Conservation (phyloP, 2,888 invertebrate species). For the Drosophila paracracens region DNA sequence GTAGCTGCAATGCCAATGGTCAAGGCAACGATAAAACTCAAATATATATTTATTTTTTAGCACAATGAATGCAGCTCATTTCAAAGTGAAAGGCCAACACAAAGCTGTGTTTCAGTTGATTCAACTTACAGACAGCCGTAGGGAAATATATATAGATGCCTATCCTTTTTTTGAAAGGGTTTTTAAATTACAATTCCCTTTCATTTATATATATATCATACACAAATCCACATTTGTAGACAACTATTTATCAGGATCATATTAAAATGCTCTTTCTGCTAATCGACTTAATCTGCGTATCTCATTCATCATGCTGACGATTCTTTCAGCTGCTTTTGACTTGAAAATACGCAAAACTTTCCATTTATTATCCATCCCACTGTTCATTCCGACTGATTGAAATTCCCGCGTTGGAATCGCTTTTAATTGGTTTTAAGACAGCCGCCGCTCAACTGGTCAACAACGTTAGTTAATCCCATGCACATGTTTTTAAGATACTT, state of each 20-base stretch:
- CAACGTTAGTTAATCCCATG: conserved; percentile 24
- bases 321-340: neutral
- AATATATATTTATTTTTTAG: conserved; percentile 10
- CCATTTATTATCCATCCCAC: conserved; percentile 14
- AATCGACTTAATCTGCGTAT: neutral
- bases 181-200: neutral
- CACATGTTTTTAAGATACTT: conserved; percentile 4
- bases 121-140: neutral
- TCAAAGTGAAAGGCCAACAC: conserved; percentile 1
- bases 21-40: conserved; percentile 43
- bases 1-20: conserved; percentile 54
- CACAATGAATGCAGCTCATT: conserved; percentile 2
- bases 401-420: conserved; percentile 25
- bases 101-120: neutral
- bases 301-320: neutral
- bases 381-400: conserved; percentile 29
- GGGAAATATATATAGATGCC: neutral
- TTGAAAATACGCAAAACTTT: neutral
- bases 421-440: conserved; percentile 44
- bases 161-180: neutral
- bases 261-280: neutral
- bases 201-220: neutral
- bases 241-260: neutral
- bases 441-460: neutral
- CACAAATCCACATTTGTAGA: neutral